Base-by-base conservation (phyloP, 2,797 vertebrate genomes). In the Ispidina lecontei region DNA sequence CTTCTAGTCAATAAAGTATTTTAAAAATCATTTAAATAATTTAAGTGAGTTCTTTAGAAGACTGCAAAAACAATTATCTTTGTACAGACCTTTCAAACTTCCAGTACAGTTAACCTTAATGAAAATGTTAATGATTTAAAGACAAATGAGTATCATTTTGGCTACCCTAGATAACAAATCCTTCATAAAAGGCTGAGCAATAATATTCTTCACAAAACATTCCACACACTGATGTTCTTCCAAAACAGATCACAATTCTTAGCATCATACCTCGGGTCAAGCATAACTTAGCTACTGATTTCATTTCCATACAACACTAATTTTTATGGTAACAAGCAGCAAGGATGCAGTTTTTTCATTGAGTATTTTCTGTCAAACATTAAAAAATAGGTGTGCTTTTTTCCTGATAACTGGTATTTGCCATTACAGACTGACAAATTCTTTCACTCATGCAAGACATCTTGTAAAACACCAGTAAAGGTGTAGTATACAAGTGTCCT, bases 111-210 rank as follows among this genome's bases (percentile, higher is more conserved):
- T 91, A 94, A 63, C 49, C n/a, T 70, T 81, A 88, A 78, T 67
- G 56, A 95, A 90, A 94, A 55, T 55, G 75, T 70, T 10, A 72
- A 71, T 77, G 39, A 71, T 69, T 86, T 81, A 84, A 88, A 75
- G 49, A 89, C 22, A 94, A 86, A 89, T 72, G 4, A 93, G 58
- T 55, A 55, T 68, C 4, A 47, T 62, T 79, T 52, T 37, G 16
- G 31, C 76, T 87, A 77, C 46, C 56, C 56, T 35, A 74, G 37
- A 60, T 59, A 79, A 84, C 22, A 83, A 28, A 67, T 56, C 60
- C 71, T 90, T 89, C 75, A 87, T 47, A 76, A 64, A 56, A 89
- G n/a, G 14, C 52, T 76, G 43, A 95, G 54, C 28, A 84, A 51
- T 3, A 6, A 74, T 47, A 67, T 29, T 35, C 43, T 58, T 87